Evolutionary conservation across 2,113 vertebrate genomes (phyloP), one percentile per base, ranked within the genome.

Genomic region (Sisor rabdophorus): DNA sequence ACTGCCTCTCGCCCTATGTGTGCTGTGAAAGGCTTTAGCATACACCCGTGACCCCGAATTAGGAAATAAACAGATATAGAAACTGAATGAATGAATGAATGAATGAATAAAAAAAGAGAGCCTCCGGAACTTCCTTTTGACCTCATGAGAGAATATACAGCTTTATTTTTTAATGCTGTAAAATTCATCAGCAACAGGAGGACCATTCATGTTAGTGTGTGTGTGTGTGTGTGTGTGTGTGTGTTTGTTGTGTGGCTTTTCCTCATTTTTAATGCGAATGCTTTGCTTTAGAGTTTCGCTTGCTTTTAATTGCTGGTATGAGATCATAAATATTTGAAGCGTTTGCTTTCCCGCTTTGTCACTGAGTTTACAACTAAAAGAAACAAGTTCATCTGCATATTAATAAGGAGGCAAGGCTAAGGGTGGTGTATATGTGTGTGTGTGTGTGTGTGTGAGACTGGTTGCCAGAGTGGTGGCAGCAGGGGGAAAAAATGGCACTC

Each of bases 271-370:
- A 83, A 86, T 87, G 87, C 81, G 85, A 87, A 81, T 79, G 40
- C 80, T 82, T 84, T 89, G 52, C 52, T 32, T 86, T 81, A 84
- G 82, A 85, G 85, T 80, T 85, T 85, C 84, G 76, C 81, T 82
- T 85, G 85, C 86, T 86, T 88, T 92, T 91, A 95, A 92, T 93
- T 91, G 90, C 88, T 85, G 89, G 81, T n/a, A 74, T 88, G 87
- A 89, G 80, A 87, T 90, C 87, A 93, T 91, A 89, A 92, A 89
- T 92, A 92, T 91, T 92, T 92, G 87, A 90, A 88, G 87, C 89
- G 89, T 94, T 93, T 93, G 92, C 89, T 93, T 94, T 89, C 90
- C 88, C 87, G 84, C 89, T 88, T 90, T 88, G 89, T 87, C 92
- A 92, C 85, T 91, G 90, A 91, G 90, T 90, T 91, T 86, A 88